Conservation (phyloP, 1,140 invertebrate genomes). For the Tetramorium alpestre region DNA sequence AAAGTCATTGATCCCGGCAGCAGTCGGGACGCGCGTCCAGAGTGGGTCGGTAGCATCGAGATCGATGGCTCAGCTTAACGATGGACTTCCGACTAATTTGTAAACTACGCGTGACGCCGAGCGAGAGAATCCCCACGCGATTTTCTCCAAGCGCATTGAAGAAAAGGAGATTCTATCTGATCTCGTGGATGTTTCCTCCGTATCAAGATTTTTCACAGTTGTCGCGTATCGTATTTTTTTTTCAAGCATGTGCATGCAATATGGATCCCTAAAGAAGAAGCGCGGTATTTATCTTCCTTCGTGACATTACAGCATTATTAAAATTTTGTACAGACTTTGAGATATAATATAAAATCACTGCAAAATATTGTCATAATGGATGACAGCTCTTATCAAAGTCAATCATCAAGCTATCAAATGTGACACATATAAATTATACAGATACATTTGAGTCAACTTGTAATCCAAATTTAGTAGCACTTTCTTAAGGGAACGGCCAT, state of each 20-base stretch:
- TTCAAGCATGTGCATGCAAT: too few relatives aligned
- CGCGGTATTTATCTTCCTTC: too few relatives aligned
- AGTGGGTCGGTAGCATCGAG: neutral
- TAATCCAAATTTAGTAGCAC: neutral
- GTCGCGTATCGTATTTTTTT: neutral
- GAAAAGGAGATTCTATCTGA: neutral
- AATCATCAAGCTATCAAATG: too few relatives aligned
- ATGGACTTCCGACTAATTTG: slow-evolving; percentile 48
- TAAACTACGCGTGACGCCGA: slow-evolving; percentile 2
- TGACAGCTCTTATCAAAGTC: too few relatives aligned
- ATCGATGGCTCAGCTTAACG: slow-evolving; percentile 20
- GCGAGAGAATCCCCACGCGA: neutral
- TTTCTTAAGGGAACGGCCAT: neutral
- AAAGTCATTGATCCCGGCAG: slow-evolving; percentile 54
- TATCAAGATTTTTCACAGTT: neutral
- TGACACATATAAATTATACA: too few relatives aligned
- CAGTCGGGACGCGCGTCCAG: slow-evolving; percentile 12
- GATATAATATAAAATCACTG: too few relatives aligned
- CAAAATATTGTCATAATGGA: too few relatives aligned
- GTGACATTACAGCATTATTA: too few relatives aligned
- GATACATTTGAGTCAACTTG: too few relatives aligned
- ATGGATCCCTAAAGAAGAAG: too few relatives aligned
- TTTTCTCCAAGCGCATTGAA: neutral
- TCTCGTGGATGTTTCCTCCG: neutral
- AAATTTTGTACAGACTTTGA: too few relatives aligned